Base-by-base conservation (phyloP, 1,140 invertebrate species). In the Streblospio benedicti region DNA sequence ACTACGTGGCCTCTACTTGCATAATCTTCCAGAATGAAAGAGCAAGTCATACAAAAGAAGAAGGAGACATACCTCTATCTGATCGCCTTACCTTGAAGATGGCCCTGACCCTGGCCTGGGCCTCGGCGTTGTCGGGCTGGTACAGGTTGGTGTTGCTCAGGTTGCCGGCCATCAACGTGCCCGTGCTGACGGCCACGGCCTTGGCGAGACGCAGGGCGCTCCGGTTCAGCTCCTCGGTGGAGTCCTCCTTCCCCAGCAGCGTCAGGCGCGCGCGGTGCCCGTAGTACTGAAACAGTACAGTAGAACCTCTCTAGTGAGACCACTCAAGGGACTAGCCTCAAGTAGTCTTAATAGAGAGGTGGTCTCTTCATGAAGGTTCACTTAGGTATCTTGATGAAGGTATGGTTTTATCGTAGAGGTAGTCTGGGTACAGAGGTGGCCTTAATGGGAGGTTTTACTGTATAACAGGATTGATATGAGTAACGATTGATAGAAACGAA, bases 211-310 rank as follows among this genome's bases (percentile, higher is more conserved):
- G 59, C 27, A 76, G 51, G 12, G 74, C 71, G 23, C 51, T 60
- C 27, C 53, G 60, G 64, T 76, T 76, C 6, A 75, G 32, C 44
- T 59, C 63, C 54, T 74, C 74, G 0, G 72, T 18, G 28, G n/a
- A n/a, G 18, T 66, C 57, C 51, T 76, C 72, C 25, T 69, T 59
- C 6, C 72, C 73, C 20, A 69, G 63, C 2, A 60, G 30, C n/a
- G 56, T 57, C 9, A 74, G 57, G 38, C 70, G 71, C 38, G 71
- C 65, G 16, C 72, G 57, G 50, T 75, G 66, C 2, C 58, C 74
- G 60, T 70, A 75, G 58, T 74, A 76, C 72, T 74, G 52, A 23
- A 41, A 41, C 38, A n/a, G n/a, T n/a, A n/a, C n/a, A n/a, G n/a
- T n/a, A n/a, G n/a, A n/a, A n/a, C n/a, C n/a, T n/a, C n/a, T n/a